These are phyloP conservation scores for Meiosimyza decipiens DNA, from an alignment of 2,888 invertebrate species.

Conservation along the genomic window DNA sequence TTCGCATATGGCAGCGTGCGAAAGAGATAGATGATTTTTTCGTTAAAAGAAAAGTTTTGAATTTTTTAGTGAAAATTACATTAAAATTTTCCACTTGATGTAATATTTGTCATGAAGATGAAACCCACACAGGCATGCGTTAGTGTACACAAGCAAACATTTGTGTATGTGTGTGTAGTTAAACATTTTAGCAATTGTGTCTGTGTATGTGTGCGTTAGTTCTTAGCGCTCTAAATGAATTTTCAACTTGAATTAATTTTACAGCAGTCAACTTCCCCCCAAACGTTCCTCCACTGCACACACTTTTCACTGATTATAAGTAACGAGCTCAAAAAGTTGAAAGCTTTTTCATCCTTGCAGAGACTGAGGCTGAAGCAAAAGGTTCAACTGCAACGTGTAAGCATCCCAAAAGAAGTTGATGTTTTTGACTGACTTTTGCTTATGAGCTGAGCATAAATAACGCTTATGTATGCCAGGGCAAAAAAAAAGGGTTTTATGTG, in stretches of 20 bases:
- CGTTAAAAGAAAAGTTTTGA: constrained; percentile 49
- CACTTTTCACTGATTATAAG: too few relatives aligned
- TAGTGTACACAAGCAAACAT: constrained; percentile 40
- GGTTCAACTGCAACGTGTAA: too few relatives aligned
- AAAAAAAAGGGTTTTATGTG: neutral
- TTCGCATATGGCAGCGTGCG: neutral
- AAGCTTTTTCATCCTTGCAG: too few relatives aligned
- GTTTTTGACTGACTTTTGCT: too few relatives aligned
- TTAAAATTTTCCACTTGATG: constrained; percentile 64
- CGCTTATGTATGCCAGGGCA: neutral
- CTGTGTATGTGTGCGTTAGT: constrained; percentile 51
- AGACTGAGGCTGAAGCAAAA: too few relatives aligned
- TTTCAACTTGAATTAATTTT: constrained; percentile 58
- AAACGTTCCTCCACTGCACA: too few relatives aligned
- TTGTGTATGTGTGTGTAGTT: neutral
- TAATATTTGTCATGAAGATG: constrained; percentile 62
- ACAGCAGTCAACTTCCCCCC: constrained; percentile 21
- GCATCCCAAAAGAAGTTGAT: too few relatives aligned
- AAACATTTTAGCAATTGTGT: constrained; percentile 26
- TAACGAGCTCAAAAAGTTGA: too few relatives aligned
- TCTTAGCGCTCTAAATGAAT: constrained; percentile 52
- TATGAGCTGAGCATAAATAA: too few relatives aligned
- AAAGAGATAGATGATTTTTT: neutral
- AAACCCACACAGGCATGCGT: constrained; percentile 43
- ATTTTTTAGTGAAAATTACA: constrained; percentile 65